Base-by-base conservation (phyloP, 2,113 vertebrate genomes). In the Sapajus apella region DNA sequence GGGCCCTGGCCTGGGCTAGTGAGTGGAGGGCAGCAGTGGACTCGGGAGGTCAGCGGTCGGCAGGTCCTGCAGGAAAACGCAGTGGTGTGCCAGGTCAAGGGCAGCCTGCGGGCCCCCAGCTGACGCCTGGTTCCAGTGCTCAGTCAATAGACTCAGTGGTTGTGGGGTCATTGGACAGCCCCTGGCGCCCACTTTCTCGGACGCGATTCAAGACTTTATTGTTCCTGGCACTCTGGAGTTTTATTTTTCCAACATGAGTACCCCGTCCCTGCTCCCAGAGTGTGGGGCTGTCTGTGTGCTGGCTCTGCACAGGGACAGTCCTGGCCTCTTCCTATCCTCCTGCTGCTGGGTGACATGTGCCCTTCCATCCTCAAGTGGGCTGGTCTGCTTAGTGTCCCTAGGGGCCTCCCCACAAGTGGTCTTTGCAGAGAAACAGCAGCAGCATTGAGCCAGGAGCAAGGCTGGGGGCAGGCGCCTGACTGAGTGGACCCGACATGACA, bases 401-500 rank as follows among this genome's bases (percentile, higher is more conserved):
- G 21, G 45, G 11, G 25, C 47, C 18, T 18, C 37, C 76, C 55
- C 18, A 18, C 47, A 56, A 6, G 75, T 30, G n/a, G 18, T 52
- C n/a, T 4, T 47, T 84, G 75, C 3, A 16, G 32, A 23, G 64
- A 25, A n/a, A 6, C 13, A 56, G 30, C 55, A 1, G 32, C n/a
- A 55, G 20, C 37, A 3, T 52, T 3, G 61, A 70, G 43, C n/a
- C 40, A 17, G 30, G 73, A 5, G 27, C 35, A 40, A 45, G n/a
- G 55, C 0, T 0, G 73, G 5, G 58, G 4, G 9, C 0, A 14
- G 32, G 45, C 21, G 6, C 7, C 16, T 2, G 10, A 27, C 32
- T n/a, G 32, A 21, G 11, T 0, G 6, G 25, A 12, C 25, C 18
- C 13, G 1, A 0, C 0, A 20, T 3, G 25, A 32, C 25, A 20